Evolutionary conservation across 2,888 invertebrate species (phyloP), one percentile per base, ranked within the genome.

Genomic region (Agonopterix alstromeriana): DNA sequence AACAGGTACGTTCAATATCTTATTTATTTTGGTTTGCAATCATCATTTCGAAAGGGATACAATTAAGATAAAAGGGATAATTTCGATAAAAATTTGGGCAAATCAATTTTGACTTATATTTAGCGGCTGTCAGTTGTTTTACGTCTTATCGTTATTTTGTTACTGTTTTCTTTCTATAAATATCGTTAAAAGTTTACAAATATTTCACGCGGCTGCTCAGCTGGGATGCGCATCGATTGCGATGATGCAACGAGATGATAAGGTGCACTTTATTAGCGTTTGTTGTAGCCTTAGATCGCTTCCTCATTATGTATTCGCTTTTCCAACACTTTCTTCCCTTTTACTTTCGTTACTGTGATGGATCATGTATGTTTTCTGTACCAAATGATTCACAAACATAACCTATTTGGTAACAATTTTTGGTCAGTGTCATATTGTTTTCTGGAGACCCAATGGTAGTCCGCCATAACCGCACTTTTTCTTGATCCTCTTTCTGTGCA

Each of bases 221-320:
- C 78, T 84, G 80, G 70, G 74, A 85, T 86, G 83, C 58, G 58
- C 70, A 71, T 64, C 65, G 61, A 67, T 77, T 77, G 67, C 70
- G 80, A 83, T 84, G 83, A 86, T 87, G 87, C 87, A 88, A 84
- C 86, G 83, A 75, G 86, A 87, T 79, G 81, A 86, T 83, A 88
- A 87, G 87, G 87, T 88, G 82, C 78, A 73, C 36, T 40, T 42
- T 42, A 35, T 12, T 38, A n/a, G 41, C 11, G n/a, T 43, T 36
- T 54, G 35, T 12, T 14, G 11, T 43, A 43, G 35, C 47, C 42
- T 10, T 12, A 42, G 10, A 17, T 27, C 48, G 41, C 36, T 47
- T 55, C 53, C 45, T 27, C 52, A 51, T 59, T 50, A 50, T 42
- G 10, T 61, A 46, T 54, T 63, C 64, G 75, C 73, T 70, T 73